These are phyloP conservation scores for Elaphurus davidianus DNA, from an alignment of 2,113 vertebrate genomes.

Conservation along the genomic window DNA sequence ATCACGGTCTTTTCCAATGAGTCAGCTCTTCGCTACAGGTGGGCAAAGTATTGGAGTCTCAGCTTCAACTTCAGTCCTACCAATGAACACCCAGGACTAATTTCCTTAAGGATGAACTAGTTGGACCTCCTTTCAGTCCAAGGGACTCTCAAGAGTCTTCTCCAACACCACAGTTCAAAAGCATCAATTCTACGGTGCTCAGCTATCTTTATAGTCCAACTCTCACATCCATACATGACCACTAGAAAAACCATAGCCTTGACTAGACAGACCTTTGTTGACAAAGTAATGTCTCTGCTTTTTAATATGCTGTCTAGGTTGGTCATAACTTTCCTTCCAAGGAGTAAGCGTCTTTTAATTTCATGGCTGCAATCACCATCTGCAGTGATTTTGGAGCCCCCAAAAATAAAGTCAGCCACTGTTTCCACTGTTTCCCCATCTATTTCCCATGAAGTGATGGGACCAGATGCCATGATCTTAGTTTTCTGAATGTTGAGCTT, in stretches of 20 bases:
- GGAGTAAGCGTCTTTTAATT: too few species aligned
- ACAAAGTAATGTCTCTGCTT: not conserved
- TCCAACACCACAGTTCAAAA: not conserved
- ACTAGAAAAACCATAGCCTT: not conserved
- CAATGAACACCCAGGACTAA: not conserved
- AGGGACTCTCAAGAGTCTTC: not conserved
- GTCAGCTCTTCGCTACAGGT: not conserved
- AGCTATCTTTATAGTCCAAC: not conserved
- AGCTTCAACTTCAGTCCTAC: not conserved
- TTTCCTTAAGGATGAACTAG: not conserved
- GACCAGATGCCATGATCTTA: too few species aligned
- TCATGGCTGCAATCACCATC: too few species aligned
- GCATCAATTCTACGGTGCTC: fast-evolving
- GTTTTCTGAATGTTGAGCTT: too few species aligned
- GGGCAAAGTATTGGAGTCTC: not conserved
- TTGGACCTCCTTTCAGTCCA: not conserved
- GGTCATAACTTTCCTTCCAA: too few species aligned
- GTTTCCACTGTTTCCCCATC: too few species aligned
- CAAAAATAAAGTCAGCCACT: too few species aligned
- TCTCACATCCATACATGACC: not conserved
- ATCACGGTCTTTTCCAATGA: not conserved
- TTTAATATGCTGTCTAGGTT: not conserved
- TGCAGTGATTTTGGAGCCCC: too few species aligned
- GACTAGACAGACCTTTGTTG: not conserved
- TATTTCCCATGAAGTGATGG: too few species aligned